Base-by-base conservation (phyloP, 2,797 vertebrate genomes). In the Coregonus ussuriensis region DNA sequence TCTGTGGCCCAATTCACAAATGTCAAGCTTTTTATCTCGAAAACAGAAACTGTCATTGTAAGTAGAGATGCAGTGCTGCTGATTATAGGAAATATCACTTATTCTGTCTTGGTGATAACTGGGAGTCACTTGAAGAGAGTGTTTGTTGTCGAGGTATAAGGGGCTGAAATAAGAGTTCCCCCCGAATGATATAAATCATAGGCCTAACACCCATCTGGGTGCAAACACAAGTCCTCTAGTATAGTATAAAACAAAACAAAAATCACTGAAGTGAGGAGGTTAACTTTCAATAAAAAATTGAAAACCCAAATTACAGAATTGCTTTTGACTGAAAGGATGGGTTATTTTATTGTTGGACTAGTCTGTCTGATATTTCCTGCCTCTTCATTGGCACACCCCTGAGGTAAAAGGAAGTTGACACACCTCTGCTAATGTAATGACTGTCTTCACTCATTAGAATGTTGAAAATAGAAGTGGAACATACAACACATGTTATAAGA, bases 31-130 rank as follows among this genome's bases (percentile, higher is more conserved):
- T 85, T 84, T 77, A 77, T 80, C 62, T 78, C 33, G 7, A 3
- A 72, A 67, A 89, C 86, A 91, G 75, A 83, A 78, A 71, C n/a
- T 35, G 66, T 78, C 84, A 89, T 84, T 88, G 87, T 90, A 71
- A 59, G 63, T 70, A 6, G 52, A 18, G 69, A 68, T 74, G 75
- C 77, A 77, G 18, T 59, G 56, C 6, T 59, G 56, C 56, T 59
- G 74, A 54, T 56, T 31, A 74, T 9, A 67, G 35, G 79, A 72
- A 33, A 53, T 71, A 69, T 71, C 75, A 59, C 69, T 72, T 78
- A 77, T 84, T 83, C 71, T 72, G 14, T 37, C 53, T 69, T 77
- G 9, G 82, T 80, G 80, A 78, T 79, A 76, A 76, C 68, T 74
- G 71, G 53, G 78, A 77, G 81, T 85, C 82, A 86, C 72, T 65